These are phyloP conservation scores for Anarsia innoxiella DNA, from an alignment of 2,888 invertebrate genomes.

Conservation along the genomic window DNA sequence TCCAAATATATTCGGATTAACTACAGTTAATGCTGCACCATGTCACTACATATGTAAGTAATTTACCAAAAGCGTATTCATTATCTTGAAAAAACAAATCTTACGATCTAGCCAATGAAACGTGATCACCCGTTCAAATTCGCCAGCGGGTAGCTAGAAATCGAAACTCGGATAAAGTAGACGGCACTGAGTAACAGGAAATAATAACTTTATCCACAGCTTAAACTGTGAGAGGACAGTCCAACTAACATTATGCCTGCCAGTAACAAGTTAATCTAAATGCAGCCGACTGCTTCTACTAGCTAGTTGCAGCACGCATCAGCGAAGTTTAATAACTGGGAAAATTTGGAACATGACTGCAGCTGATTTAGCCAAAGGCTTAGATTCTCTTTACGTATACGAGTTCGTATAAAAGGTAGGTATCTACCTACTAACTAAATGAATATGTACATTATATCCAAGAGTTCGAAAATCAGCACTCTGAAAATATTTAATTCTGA, in stretches of 20 bases:
- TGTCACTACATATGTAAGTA: too few species aligned
- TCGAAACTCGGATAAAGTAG: constrained; percentile 67
- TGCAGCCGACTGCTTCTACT: constrained; percentile 61
- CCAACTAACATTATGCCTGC: constrained; percentile 73
- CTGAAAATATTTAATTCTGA: not conserved
- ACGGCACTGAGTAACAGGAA: constrained; percentile 65
- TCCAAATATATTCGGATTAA: too few species aligned
- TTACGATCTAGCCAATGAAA: too few species aligned
- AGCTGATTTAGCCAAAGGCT: constrained; percentile 38
- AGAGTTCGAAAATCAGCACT: too few species aligned
- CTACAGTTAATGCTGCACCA: too few species aligned
- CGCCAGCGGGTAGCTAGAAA: constrained; percentile 59
- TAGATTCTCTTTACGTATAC: constrained; percentile 21
- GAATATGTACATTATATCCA: too few species aligned
- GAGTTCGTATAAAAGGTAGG: too few species aligned
- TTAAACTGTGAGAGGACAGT: constrained; percentile 61
- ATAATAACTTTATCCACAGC: constrained; percentile 71
- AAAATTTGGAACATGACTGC: constrained; percentile 55
- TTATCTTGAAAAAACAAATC: too few species aligned
- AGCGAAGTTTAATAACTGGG: constrained; percentile 61
- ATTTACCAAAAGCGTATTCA: too few species aligned
- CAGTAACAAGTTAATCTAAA: constrained; percentile 74
- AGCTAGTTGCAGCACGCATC: constrained; percentile 61
- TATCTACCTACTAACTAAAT: too few species aligned
- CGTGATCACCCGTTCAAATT: constrained; percentile 69